Evolutionary conservation across 1,140 invertebrate genomes (phyloP), one percentile per base, ranked within the genome.

Genomic region (Ladona fulva): DNA sequence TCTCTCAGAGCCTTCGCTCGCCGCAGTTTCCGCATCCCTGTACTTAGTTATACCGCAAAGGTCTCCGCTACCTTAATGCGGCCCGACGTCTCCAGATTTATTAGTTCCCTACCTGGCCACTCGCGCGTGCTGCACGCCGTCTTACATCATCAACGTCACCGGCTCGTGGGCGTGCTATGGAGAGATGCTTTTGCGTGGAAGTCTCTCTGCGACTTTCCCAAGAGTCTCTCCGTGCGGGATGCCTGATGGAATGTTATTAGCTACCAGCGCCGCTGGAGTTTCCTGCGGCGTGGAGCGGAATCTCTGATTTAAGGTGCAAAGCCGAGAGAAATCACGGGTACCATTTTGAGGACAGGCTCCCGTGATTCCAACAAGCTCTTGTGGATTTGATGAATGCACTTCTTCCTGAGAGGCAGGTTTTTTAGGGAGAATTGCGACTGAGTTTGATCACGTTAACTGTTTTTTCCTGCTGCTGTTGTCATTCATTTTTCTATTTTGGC

Each of bases 81-180:
- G 52, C 16, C 52, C 14, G 52, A 66, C 52, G 52, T 66, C 52
- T 66, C 52, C 52, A 66, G 52, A 66, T 66, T 66, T 66, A 66
- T 66, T 66, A 66, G 52, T 66, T 66, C 52, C 16, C 52, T 66
- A 66, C 52, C 52, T 66, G 52, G 52, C 52, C 52, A 66, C 52
- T 22, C 52, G 52, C 52, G 52, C 52, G 52, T 66, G 52, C 16
- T 66, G 52, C 52, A 66, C 52, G 52, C 52, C 52, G n/a, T 66
- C 52, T 66, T 12, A 66, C 52, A 22, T 66, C 52, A 22, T 66
- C 52, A 66, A 16, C 52, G 52, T 66, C 52, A 66, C 52, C n/a
- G 52, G 52, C n/a, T 66, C 52, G 16, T 19, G 52, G n/a, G 52
- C n/a, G 52, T 66, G 52, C 29, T 66, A 66, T 5, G 52, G 52